Percentiles rank a stretch among this genome's conserved stretches.
Conservation (phyloP, 2,113 vertebrate species). For the Tichodroma muraria region DNA sequence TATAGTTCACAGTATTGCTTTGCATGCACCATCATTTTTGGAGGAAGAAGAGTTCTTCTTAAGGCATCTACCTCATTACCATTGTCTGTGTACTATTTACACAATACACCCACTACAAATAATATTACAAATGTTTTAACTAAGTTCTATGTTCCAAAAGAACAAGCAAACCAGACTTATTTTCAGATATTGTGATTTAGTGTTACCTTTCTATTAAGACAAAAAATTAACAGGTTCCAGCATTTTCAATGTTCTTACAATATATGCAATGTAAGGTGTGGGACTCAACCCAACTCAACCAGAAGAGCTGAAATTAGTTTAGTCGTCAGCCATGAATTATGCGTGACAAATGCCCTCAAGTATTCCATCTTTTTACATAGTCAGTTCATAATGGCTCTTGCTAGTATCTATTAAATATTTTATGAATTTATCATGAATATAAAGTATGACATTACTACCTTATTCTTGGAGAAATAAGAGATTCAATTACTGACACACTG, state of each 20-base stretch:
- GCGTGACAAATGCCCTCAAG: constrained; percentile 54
- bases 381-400: constrained; percentile 42
- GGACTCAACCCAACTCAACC: not conserved
- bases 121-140: not conserved
- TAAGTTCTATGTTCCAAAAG: not conserved
- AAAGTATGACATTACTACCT: constrained; percentile 44
- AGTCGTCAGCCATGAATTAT: constrained; percentile 24
- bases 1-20: not conserved
- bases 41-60: not conserved
- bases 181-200: not conserved
- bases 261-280: not conserved
- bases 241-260: not conserved
- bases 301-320: not conserved
- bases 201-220: not conserved
- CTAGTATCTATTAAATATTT: constrained; percentile 64
- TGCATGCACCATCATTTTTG: not conserved
- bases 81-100: not conserved
- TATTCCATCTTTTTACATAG: constrained; percentile 19
- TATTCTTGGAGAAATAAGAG: constrained; percentile 23
- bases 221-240: not conserved
- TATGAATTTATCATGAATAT: constrained; percentile 66
- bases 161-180: not conserved
- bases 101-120: not conserved
- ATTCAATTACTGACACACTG: not conserved
- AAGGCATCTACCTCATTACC: not conserved